These are phyloP conservation scores for Megaleporinus macrocephalus DNA, from an alignment of 2,113 vertebrate genomes.

Conservation along the genomic window DNA sequence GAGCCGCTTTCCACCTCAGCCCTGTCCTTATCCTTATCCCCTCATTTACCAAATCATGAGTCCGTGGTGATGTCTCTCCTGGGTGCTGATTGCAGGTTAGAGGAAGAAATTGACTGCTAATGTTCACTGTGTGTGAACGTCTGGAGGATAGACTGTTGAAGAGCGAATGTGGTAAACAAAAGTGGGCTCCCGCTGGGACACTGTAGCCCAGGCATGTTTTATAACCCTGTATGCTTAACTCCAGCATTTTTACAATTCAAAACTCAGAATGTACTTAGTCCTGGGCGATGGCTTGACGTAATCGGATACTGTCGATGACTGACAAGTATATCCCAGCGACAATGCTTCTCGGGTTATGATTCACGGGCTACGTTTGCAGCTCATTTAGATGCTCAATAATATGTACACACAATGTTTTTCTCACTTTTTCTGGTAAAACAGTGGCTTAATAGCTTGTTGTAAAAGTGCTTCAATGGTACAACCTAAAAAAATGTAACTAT, in stretches of 20 bases:
- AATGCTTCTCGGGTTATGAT: too few relatives aligned
- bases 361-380: too few relatives aligned
- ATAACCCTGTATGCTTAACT: background rate
- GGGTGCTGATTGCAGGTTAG: constrained; percentile 50
- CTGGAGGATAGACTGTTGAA: constrained; percentile 23
- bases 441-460: too few relatives aligned
- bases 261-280: too few relatives aligned
- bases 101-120: constrained; percentile 58
- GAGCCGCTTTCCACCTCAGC: constrained; percentile 18
- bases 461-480: too few relatives aligned
- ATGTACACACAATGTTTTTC: too few relatives aligned
- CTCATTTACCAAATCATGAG: constrained; percentile 64
- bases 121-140: constrained; percentile 61
- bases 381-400: too few relatives aligned
- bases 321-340: too few relatives aligned
- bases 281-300: background rate
- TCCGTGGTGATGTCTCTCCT: constrained; percentile 51
- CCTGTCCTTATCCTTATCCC: constrained; percentile 49
- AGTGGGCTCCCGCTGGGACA: constrained; percentile 57
- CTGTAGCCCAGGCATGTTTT: background rate
- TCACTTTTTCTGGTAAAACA: too few relatives aligned
- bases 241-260: too few relatives aligned
- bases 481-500: too few relatives aligned
- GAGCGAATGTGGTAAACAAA: constrained; percentile 58
- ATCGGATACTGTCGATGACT: too few relatives aligned